These are phyloP conservation scores for Pavo muticus DNA, from an alignment of 2,113 vertebrate genomes.

Conservation along the genomic window DNA sequence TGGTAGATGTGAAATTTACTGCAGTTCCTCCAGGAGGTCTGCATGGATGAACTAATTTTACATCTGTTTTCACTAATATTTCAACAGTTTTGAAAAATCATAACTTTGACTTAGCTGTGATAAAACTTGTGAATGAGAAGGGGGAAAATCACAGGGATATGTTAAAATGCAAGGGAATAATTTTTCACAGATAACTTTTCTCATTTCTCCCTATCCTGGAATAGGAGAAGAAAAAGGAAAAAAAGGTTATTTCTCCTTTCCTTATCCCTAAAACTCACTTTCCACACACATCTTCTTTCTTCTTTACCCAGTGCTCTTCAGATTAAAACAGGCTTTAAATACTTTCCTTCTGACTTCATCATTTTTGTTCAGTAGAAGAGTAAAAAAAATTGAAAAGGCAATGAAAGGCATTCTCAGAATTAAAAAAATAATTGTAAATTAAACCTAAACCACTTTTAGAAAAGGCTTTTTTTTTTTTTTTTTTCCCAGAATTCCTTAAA, in stretches of 20 bases:
- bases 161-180: background rate
- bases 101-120: background rate
- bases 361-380: background rate
- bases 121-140: background rate
- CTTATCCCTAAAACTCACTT: background rate
- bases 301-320: background rate
- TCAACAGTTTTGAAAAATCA: background rate
- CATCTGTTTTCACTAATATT: background rate
- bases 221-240: background rate
- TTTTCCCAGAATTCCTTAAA: background rate
- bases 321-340: background rate
- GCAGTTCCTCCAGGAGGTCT: background rate
- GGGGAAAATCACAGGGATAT: fast-evolving
- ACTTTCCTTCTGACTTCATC: background rate
- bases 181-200: background rate
- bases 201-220: background rate
- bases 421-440: fast-evolving
- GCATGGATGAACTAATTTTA: background rate
- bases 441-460: background rate
- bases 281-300: background rate
- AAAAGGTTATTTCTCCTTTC: background rate
- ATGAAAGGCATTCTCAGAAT: background rate
- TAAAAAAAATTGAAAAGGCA: background rate
- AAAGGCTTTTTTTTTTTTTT: background rate
- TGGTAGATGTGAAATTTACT: background rate